Conservation (phyloP, 2,888 invertebrate species). For the Rhingia campestris region DNA sequence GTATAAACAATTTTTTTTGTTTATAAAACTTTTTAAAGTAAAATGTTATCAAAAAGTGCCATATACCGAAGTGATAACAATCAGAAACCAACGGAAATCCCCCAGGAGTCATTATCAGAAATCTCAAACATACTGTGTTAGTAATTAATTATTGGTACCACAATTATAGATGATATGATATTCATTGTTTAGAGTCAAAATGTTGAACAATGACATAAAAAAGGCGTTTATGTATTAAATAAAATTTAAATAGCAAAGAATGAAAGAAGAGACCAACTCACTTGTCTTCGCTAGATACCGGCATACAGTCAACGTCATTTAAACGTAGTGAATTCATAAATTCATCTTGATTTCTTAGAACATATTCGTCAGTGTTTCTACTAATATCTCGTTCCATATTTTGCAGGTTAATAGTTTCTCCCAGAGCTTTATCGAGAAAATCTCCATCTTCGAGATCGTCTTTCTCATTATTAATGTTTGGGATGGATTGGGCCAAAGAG, state of each 20-base stretch:
- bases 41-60: too few relatives aligned
- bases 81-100: too few relatives aligned
- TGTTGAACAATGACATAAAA: neutral
- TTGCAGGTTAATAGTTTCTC: slow-evolving; percentile 10
- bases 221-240: neutral
- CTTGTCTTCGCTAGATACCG: neutral
- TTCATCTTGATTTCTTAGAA: neutral
- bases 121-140: too few relatives aligned
- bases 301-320: neutral
- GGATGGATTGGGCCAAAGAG: slow-evolving; percentile 19
- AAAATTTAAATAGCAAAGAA: neutral
- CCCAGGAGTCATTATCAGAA: too few relatives aligned
- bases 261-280: neutral
- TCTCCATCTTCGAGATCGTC: slow-evolving; percentile 1
- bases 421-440: neutral
- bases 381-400: neutral
- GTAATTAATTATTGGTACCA: too few relatives aligned
- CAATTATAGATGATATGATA: too few relatives aligned
- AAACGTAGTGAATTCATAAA: neutral
- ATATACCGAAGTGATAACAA: too few relatives aligned
- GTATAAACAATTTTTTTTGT: too few relatives aligned
- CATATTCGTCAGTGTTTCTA: neutral
- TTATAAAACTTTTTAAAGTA: too few relatives aligned
- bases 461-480: neutral
- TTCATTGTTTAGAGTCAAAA: too few relatives aligned